Conservation (phyloP, 2,113 vertebrate species). For the Edolisoma coerulescens region DNA sequence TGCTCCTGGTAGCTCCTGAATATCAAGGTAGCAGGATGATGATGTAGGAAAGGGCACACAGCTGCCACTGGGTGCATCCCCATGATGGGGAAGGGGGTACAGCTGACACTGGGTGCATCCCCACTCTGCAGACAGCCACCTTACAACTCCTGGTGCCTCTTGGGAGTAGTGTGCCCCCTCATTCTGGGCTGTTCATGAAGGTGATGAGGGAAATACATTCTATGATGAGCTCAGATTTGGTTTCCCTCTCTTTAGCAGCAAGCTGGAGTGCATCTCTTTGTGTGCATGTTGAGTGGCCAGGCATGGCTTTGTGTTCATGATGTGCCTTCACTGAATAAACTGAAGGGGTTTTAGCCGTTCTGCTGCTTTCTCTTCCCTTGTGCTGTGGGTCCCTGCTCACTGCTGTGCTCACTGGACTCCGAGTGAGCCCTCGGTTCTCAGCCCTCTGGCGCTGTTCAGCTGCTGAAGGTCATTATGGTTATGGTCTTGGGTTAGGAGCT, state of each 20-base stretch:
- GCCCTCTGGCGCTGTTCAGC: neutral
- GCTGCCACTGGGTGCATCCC: neutral
- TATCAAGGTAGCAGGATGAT: neutral
- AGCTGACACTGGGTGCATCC: neutral
- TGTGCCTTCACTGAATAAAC: neutral
- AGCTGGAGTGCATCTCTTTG: neutral
- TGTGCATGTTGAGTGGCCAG: rapidly evolving
- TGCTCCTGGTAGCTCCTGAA: neutral
- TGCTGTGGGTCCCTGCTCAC: neutral
- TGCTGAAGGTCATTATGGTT: conserved; percentile 27
- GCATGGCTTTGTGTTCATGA: neutral
- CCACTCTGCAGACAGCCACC: neutral
- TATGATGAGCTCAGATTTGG: neutral
- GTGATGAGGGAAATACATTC: neutral
- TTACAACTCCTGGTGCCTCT: neutral
- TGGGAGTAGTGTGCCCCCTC: neutral
- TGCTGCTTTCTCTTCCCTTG: neutral
- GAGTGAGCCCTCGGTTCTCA: neutral
- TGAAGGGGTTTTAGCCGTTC: neutral
- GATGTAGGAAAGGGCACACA: neutral
- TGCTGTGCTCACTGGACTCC: neutral
- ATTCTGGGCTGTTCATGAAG: neutral
- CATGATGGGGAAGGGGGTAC: neutral
- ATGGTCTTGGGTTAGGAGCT: neutral
- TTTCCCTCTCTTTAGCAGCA: neutral